Evolutionary conservation across 2,797 vertebrate genomes (phyloP), one percentile per base, ranked within the genome.

Genomic region (Echiichthys vipera): DNA sequence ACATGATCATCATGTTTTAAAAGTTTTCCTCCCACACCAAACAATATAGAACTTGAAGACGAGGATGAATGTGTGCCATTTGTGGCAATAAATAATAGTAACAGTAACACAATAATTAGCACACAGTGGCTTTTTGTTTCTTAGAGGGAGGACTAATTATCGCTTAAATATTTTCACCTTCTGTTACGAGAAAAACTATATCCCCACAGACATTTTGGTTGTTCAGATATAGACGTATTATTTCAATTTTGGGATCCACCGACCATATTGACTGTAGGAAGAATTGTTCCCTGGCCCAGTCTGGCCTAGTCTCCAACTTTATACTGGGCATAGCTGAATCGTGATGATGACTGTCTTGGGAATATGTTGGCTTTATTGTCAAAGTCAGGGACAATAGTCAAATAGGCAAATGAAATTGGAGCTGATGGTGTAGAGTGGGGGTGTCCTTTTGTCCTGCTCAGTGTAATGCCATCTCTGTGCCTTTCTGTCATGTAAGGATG

Each of bases 401-500:
- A 84, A 88, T 59, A 84, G 79, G 71, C 70, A 65, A 74, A 83
- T 78, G 58, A 78, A 85, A 77, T 43, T 59, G 65, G 85, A 88
- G 88, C 84, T 80, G 73, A 25, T 73, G 79, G 58, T 83, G 68
- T 74, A 78, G 73, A 80, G 81, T 72, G 70, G 83, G 50, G 77
- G 75, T 91, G 89, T 81, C 78, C 87, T 88, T 92, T 93, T 92
- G 88, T 92, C 81, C 84, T 74, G 63, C 77, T 84, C 65, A 46
- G 78, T 80, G 73, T 84, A 76, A 76, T 88, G 80, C 84, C 83
- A 83, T 85, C 80, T 74, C 81, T 62, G 79, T 54, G 72, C 73
- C 84, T 81, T 86, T 86, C 80, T 92, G 91, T 93, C 90, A 90
- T 82, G 71, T 91, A 84, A 86, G 85, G 86, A 90, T 94, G 91